Conservation (phyloP, 2,797 vertebrate species). For the Trematomus bernacchii region DNA sequence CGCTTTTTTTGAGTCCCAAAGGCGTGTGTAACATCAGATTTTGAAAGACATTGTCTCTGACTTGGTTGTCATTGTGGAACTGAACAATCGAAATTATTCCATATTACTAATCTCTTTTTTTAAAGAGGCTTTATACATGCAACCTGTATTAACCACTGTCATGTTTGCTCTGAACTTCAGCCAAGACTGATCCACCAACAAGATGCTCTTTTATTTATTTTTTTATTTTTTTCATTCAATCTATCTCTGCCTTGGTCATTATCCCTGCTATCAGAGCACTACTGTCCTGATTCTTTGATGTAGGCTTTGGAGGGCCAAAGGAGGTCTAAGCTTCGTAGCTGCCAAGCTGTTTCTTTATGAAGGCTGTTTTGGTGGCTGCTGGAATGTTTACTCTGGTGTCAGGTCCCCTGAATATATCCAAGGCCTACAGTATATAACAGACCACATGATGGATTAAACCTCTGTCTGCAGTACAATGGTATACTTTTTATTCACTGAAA, state of each 20-base stretch:
- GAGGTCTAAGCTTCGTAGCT: conserved; percentile 53
- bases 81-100: conserved; percentile 1
- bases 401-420: conserved; percentile 23
- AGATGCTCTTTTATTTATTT: conserved; percentile 7
- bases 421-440: conserved; percentile 4
- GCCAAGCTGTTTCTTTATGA: conserved; percentile 64
- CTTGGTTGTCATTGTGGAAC: not conserved
- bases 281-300: conserved; percentile 52
- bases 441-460: conserved; percentile 38
- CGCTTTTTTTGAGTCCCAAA: not conserved
- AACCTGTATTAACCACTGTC: not conserved
- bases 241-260: not conserved
- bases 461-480: conserved; percentile 1
- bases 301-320: conserved; percentile 45
- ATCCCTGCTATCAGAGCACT: not conserved
- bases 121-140: conserved; percentile 6
- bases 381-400: conserved; percentile 53
- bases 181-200: not conserved
- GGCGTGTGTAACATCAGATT: not conserved
- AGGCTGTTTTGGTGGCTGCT: conserved; percentile 47
- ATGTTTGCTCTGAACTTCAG: conserved; percentile 11
- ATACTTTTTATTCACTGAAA: conserved; percentile 1
- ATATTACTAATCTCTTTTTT: not conserved
- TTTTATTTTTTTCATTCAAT: not conserved
- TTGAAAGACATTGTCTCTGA: not conserved